These are phyloP conservation scores for Helostoma temminkii DNA, from an alignment of 2,797 vertebrate species.

Conservation along the genomic window DNA sequence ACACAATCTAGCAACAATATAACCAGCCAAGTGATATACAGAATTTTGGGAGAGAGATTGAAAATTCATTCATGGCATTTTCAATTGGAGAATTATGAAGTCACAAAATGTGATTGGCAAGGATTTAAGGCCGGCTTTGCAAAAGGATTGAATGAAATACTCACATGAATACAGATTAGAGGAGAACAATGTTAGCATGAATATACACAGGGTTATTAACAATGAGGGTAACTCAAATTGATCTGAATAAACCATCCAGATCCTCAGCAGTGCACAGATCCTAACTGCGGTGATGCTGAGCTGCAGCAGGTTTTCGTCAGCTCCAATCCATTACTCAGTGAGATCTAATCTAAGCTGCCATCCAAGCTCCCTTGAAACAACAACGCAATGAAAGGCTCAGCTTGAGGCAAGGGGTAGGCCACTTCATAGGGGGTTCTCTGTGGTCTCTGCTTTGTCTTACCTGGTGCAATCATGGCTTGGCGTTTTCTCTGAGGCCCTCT, in stretches of 20 bases:
- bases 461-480: constrained; percentile 69
- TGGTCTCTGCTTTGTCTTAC: constrained; percentile 76
- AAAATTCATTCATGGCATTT: constrained; percentile 72
- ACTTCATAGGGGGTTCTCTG: constrained; percentile 76
- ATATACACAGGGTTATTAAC: constrained; percentile 83
- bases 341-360: constrained; percentile 80
- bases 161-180: constrained; percentile 84
- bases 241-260: constrained; percentile 81
- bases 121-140: constrained; percentile 83
- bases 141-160: constrained; percentile 80
- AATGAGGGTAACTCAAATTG: constrained; percentile 80
- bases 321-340: constrained; percentile 78
- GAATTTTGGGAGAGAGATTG: constrained; percentile 51
- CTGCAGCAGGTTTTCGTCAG: constrained; percentile 72
- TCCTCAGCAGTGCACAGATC: constrained; percentile 62
- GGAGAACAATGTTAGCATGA: constrained; percentile 82
- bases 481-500: constrained; percentile 64
- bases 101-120: constrained; percentile 82
- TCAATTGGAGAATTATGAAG: constrained; percentile 81
- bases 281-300: constrained; percentile 57
- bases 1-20: constrained; percentile 40
- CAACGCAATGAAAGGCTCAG: constrained; percentile 78
- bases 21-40: constrained; percentile 41
- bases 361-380: constrained; percentile 76
- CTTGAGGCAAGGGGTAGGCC: constrained; percentile 72